Evolutionary conservation across 2,888 invertebrate genomes (phyloP).

Genomic region (Lissonota sp.): DNA sequence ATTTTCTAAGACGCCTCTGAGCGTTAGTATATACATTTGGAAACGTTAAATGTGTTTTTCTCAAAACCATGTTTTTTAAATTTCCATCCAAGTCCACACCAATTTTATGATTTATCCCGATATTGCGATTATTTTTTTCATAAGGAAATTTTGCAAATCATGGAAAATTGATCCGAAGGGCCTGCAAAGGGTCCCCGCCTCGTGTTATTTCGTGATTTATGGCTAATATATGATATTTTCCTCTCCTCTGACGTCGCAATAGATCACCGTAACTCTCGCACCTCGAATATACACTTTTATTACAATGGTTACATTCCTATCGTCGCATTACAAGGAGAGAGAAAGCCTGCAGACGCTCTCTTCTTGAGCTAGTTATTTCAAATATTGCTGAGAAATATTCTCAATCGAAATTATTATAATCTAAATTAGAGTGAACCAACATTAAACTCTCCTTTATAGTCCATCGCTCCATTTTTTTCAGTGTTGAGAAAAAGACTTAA

Average conservation of each 20-base stretch:
- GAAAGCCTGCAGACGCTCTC: constrained; percentile 22
- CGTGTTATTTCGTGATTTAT: too few relatives aligned
- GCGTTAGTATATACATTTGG: too few relatives aligned
- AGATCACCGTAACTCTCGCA: constrained; percentile 37
- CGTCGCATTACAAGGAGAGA: constrained; percentile 20
- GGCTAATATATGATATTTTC: background rate
- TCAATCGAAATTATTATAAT: background rate
- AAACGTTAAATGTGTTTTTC: too few relatives aligned
- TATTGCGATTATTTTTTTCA: too few relatives aligned
- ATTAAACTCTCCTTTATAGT: background rate
- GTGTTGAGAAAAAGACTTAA: too few relatives aligned
- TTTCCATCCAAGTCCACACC: too few relatives aligned
- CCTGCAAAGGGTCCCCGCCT: too few relatives aligned
- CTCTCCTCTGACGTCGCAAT: constrained; percentile 20
- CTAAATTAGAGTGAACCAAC: background rate
- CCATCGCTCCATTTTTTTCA: background rate
- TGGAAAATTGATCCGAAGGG: too few relatives aligned
- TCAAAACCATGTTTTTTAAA: too few relatives aligned
- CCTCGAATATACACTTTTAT: constrained; percentile 32
- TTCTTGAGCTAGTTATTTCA: constrained; percentile 17
- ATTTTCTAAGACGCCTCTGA: too few relatives aligned
- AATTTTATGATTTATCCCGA: too few relatives aligned
- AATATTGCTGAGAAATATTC: background rate
- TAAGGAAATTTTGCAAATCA: too few relatives aligned
- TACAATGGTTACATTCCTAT: constrained; percentile 45